A percentile compares a stretch with the other conserved stretches of the same genome.
Evolutionary conservation across 2,113 vertebrate species (phyloP).

Genomic region (Oceanites oceanicus): DNA sequence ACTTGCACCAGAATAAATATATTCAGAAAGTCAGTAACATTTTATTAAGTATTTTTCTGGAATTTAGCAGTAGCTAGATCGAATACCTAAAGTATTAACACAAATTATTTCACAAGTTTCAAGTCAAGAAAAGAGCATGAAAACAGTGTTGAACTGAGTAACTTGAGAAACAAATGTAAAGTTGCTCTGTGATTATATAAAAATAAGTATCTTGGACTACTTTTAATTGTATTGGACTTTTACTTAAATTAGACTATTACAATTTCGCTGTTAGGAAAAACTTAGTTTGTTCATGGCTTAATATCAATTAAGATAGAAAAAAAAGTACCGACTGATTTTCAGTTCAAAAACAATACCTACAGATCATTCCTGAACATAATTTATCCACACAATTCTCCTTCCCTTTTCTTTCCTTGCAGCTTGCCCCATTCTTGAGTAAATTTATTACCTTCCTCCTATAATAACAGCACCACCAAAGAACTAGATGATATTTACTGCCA

Average conservation of each 20-base stretch:
- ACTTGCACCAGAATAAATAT: neutral
- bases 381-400: neutral
- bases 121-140: neutral
- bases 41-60: neutral
- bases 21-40: neutral
- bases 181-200: neutral
- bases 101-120: neutral
- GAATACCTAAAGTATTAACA: neutral
- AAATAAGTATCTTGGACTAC: neutral
- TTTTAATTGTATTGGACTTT: neutral
- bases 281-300: neutral
- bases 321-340: neutral
- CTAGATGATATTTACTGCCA: neutral
- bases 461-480: neutral
- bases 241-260: neutral
- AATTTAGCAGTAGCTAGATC: neutral
- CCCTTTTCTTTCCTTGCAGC: neutral
- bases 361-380: neutral
- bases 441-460: neutral
- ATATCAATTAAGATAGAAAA: neutral
- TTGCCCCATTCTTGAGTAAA: neutral
- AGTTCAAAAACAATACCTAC: neutral
- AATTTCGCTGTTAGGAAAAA: neutral
- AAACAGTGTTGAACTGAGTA: neutral
- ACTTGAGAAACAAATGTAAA: neutral